Conservation (phyloP, 2,888 invertebrate species). For the Piscicola geometra region DNA sequence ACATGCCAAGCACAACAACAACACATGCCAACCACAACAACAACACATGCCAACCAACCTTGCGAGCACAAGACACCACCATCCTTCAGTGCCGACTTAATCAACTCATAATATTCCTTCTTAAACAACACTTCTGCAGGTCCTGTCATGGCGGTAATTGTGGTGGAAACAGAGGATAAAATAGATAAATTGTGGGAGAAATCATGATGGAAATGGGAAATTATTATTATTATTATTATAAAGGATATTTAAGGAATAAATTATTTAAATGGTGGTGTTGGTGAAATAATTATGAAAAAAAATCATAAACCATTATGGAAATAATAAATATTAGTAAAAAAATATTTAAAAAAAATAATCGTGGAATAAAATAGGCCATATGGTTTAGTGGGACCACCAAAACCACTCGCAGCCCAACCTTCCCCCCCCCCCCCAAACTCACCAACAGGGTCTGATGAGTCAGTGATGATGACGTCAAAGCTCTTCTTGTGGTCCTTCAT, state of each 20-base stretch:
- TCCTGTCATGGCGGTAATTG: slow-evolving; percentile 60
- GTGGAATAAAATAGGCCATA: not conserved
- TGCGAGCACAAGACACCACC: slow-evolving; percentile 92
- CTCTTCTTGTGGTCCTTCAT: slow-evolving; percentile 75
- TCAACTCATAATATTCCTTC: slow-evolving; percentile 75
- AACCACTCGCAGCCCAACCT: not conserved
- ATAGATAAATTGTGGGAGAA: too few relatives aligned
- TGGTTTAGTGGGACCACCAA: not conserved
- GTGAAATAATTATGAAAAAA: too few relatives aligned
- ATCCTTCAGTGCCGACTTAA: slow-evolving; percentile 76
- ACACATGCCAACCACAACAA: too few relatives aligned
- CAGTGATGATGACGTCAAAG: slow-evolving; percentile 96
- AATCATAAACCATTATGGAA: too few relatives aligned
- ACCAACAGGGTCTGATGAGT: slow-evolving; percentile 93
- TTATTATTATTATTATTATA: not conserved
- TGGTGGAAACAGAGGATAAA: too few relatives aligned
- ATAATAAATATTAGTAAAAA: too few relatives aligned
- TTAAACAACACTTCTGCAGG: slow-evolving; percentile 70
- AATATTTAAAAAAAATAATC: not conserved
- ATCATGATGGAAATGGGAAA: not conserved
- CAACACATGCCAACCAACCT: too few relatives aligned
- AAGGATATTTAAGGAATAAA: not conserved
- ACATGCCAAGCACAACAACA: too few relatives aligned
- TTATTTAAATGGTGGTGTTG: too few relatives aligned
- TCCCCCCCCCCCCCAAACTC: not conserved